A percentile compares a stretch with the other conserved stretches of the same genome.
Evolutionary conservation across 2,113 vertebrate genomes (phyloP).

Genomic region (Nibea coibor): DNA sequence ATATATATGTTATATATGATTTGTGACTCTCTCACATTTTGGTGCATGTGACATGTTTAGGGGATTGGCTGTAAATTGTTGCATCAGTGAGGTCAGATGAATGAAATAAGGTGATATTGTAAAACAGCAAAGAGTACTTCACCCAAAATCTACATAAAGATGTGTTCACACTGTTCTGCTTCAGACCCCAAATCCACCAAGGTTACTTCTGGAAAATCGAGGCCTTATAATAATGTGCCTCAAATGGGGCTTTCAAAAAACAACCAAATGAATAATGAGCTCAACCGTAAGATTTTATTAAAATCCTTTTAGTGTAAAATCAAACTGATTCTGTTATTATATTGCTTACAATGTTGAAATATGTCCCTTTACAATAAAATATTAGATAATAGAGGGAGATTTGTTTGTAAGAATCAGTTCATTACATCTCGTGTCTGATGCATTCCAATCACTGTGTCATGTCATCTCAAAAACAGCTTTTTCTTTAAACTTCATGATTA

Average conservation of each 20-base stretch:
- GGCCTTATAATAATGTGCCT: neutral
- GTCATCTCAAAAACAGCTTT: no score
- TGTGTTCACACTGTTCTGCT: neutral
- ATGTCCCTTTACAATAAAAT: no score
- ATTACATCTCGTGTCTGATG: neutral
- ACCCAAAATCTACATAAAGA: conserved; percentile 17
- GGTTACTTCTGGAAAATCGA: neutral
- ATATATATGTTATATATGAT: neutral
- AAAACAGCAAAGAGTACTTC: conserved; percentile 53
- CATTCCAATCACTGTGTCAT: no score
- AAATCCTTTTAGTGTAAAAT: neutral
- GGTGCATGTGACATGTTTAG: neutral
- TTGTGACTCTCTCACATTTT: conserved; percentile 1
- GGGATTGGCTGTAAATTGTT: neutral
- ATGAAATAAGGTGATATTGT: conserved; percentile 2
- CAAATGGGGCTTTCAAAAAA: neutral
- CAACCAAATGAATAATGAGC: neutral
- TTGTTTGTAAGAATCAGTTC: neutral
- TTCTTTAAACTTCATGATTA: no score
- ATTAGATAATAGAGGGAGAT: neutral
- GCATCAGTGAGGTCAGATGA: conserved; percentile 48
- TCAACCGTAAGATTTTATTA: neutral
- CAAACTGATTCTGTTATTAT: neutral
- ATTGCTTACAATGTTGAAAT: neutral
- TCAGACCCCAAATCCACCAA: neutral